Evolutionary conservation across 2,113 vertebrate species (phyloP).

Genomic region (Caloenas nicobarica): DNA sequence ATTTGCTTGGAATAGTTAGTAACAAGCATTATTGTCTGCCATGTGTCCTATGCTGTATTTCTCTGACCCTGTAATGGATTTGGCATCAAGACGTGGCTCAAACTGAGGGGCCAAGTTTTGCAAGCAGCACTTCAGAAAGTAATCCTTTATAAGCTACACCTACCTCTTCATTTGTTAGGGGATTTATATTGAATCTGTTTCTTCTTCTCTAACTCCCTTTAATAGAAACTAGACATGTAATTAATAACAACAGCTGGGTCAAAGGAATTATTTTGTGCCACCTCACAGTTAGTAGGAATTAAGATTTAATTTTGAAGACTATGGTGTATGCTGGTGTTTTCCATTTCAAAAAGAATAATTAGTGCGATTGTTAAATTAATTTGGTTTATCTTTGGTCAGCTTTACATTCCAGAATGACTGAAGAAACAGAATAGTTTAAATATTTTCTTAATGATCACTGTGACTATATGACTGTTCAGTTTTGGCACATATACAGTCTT

Average conservation of each 20-base stretch:
- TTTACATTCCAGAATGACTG: not conserved
- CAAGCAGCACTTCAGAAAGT: not conserved
- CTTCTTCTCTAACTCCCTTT: not conserved
- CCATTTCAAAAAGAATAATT: conserved; percentile 47
- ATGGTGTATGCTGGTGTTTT: conserved; percentile 13
- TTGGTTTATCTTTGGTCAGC: conserved; percentile 31
- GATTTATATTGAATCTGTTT: not conserved
- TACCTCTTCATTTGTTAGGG: not conserved
- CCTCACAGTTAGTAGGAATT: conserved; percentile 6
- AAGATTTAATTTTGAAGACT: conserved; percentile 23
- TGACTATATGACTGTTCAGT: not conserved
- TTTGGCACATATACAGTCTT: not conserved
- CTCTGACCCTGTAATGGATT: not conserved
- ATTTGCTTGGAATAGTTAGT: not conserved
- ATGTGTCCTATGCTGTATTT: not conserved
- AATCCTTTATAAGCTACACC: not conserved
- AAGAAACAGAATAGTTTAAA: not conserved
- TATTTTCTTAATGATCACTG: not conserved
- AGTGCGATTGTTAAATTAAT: conserved; percentile 39
- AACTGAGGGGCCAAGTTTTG: not conserved
- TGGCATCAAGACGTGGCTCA: not conserved
- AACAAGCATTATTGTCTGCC: not conserved
- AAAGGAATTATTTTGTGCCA: conserved; percentile 27
- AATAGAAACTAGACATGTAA: not conserved
- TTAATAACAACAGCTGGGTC: conserved; percentile 37